These are phyloP conservation scores for Sarcoramphus papa DNA, from an alignment of 2,797 vertebrate genomes.

Conservation along the genomic window DNA sequence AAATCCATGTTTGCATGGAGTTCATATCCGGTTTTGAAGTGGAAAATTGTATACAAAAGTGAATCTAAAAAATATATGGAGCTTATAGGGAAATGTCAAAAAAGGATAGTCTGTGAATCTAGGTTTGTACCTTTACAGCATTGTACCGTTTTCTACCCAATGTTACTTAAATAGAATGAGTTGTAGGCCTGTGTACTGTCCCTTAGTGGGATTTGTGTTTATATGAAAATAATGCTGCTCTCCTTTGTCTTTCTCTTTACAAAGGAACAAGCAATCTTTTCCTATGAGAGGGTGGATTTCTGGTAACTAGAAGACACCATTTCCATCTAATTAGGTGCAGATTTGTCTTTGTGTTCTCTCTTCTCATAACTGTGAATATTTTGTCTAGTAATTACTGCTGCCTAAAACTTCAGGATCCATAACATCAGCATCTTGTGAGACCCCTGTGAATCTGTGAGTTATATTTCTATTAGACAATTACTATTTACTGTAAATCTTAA, in stretches of 20 bases:
- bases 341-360: not conserved
- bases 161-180: not conserved
- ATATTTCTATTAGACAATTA: not conserved
- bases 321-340: not conserved
- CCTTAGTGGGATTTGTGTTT: not conserved
- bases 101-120: not conserved
- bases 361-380: not conserved
- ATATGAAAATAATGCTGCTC: not conserved
- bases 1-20: not conserved
- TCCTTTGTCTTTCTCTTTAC: not conserved
- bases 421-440: not conserved
- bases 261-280: not conserved
- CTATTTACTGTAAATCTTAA: not conserved
- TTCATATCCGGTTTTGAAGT: not conserved
- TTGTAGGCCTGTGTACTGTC: not conserved
- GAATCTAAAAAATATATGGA: not conserved
- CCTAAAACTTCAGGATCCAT: not conserved
- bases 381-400: not conserved
- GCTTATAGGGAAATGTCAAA: fast-evolving
- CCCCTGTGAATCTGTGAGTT: not conserved
- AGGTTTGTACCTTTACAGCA: not conserved
- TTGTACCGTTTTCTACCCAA: not conserved
- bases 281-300: not conserved
- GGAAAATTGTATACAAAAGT: not conserved
- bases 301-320: not conserved